Base-by-base conservation (phyloP, 2,797 vertebrate genomes). In the Gallinago stenura region DNA sequence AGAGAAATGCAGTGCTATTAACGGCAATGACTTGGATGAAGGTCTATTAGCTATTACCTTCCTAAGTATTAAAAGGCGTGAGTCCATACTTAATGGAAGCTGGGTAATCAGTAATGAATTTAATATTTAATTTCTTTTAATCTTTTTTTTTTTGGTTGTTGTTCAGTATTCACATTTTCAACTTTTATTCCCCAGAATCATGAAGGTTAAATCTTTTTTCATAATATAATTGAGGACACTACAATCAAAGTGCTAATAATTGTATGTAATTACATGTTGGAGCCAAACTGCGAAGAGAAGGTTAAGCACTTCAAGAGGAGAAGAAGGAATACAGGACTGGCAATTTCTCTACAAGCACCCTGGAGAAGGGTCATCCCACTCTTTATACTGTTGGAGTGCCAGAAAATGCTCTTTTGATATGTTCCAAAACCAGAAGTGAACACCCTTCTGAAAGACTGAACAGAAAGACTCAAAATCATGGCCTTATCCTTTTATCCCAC, bases 161-260 rank as follows among this genome's bases (percentile, higher is more conserved):
- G 5, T 86, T 85, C 71, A 66, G 66, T 58, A 22, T 65, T 87
- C 39, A 56, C n/a, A 72, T 69, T 82, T 95, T 91, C 31, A 45
- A 13, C 43, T 69, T 86, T 61, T 72, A 58, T 72, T 90, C 43
- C 37, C 20, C 20, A 72, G 69, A 91, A 93, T 43, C 33, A 78
- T 57, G 73, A 96, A 90, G 83, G 72, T 88, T 95, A 86, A 33
- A 39, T 22, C 45, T 91, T 93, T 91, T 87, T 77, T 78, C 46
- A 43, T 61, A 48, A 39, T 84, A 8, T 93, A 94, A 95, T 84
- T 91, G 94, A 96, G 79, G 96, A 45, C 91, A 95, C 94, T 95
- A 92, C 95, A 96, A 96, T 95, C 96, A 96, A 91, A 95, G 89
- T 25, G 66, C 66, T 84, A 65, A 62, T 96, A 96, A 96, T 95